Conservation (phyloP, 2,113 vertebrate genomes). For the Lycaon pictus region DNA sequence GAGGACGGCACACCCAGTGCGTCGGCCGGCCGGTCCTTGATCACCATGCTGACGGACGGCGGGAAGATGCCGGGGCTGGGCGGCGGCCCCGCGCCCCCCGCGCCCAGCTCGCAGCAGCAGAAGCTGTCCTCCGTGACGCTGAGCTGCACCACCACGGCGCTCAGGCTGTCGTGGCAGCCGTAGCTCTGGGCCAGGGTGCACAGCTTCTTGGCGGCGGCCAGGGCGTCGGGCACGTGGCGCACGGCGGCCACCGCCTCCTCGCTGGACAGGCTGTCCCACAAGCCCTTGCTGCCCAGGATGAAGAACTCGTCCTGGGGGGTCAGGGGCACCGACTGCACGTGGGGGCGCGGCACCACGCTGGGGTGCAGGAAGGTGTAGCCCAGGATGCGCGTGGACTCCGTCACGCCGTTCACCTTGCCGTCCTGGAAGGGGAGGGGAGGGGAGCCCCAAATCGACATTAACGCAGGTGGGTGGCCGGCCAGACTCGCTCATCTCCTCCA, state of each 20-base stretch:
- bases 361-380: slow-evolving; percentile 99
- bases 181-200: slow-evolving; percentile 98
- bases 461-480: too few species aligned
- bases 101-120: slow-evolving; percentile 94
- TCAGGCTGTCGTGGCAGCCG: slow-evolving; percentile 96
- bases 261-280: slow-evolving; percentile 95
- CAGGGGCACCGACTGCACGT: slow-evolving; percentile 95
- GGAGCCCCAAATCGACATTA: not conserved
- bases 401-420: slow-evolving; percentile 99
- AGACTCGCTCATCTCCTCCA: too few species aligned
- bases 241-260: slow-evolving; percentile 95
- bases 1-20: slow-evolving; percentile 90
- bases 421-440: slow-evolving; percentile 88
- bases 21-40: slow-evolving; percentile 89
- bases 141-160: slow-evolving; percentile 97
- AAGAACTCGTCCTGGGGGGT: slow-evolving; percentile 97
- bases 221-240: slow-evolving; percentile 94
- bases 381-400: slow-evolving; percentile 97
- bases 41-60: slow-evolving; percentile 88
- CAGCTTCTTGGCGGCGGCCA: slow-evolving; percentile 97
- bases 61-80: slow-evolving; percentile 90
- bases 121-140: slow-evolving; percentile 97
- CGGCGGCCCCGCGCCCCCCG: slow-evolving; percentile 87
- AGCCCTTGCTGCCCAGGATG: slow-evolving; percentile 96
- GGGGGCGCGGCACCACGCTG: slow-evolving; percentile 95